Percentiles rank a stretch among this genome's conserved stretches.
These are phyloP conservation scores for Camponotus fellah DNA, from an alignment of 2,888 invertebrate species.

Conservation along the genomic window DNA sequence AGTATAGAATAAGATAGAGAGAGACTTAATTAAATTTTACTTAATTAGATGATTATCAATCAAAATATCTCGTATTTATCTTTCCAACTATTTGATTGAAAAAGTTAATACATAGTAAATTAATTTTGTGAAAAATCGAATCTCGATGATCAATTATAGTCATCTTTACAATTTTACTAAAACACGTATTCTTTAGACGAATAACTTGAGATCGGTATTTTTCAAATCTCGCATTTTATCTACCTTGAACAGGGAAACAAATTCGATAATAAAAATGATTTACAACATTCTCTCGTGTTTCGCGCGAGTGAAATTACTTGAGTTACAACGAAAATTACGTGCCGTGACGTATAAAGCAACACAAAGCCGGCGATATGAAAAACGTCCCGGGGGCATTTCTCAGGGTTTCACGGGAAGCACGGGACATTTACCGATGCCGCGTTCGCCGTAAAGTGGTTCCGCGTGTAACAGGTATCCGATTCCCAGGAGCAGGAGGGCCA, in stretches of 20 bases:
- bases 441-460: constrained; percentile 75
- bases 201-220: neutral
- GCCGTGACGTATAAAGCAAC: neutral
- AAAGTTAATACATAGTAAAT: neutral
- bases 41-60: neutral
- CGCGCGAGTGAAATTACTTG: constrained; percentile 28
- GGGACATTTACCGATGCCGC: constrained; percentile 68
- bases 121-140: neutral
- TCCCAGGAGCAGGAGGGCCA: constrained; percentile 79
- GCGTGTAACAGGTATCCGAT: constrained; percentile 81
- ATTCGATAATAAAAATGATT: constrained; percentile 47
- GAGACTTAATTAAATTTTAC: neutral
- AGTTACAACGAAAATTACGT: constrained; percentile 31
- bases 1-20: neutral
- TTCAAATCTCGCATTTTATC: neutral
- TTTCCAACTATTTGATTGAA: neutral
- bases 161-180: neutral
- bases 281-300: constrained; percentile 12
- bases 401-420: constrained; percentile 12
- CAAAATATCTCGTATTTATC: neutral
- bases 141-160: neutral
- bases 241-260: neutral
- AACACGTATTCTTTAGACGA: neutral
- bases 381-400: neutral
- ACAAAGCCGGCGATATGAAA: constrained; percentile 1